These are phyloP conservation scores for Oncorhynchus gorbuscha DNA, from an alignment of 2,113 vertebrate genomes.

Conservation along the genomic window DNA sequence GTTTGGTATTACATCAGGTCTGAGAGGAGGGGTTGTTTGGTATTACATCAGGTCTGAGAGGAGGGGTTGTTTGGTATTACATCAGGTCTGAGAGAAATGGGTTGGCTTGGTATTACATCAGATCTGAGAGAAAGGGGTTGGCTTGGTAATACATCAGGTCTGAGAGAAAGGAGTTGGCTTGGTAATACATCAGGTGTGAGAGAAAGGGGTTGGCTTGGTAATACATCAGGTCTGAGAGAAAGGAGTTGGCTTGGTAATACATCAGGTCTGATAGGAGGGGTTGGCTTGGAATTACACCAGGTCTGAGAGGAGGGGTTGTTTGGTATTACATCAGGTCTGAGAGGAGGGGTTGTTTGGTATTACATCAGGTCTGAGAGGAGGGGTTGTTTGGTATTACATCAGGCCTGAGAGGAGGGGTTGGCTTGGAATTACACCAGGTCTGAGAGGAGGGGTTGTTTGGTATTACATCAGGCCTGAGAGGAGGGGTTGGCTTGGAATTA, in stretches of 20 bases:
- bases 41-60: not conserved
- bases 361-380: too few species aligned
- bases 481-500: too few species aligned
- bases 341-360: not conserved
- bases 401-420: too few species aligned
- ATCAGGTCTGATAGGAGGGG: conserved; percentile 84
- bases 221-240: too few species aligned
- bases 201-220: conserved; percentile 5
- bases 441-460: too few species aligned
- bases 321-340: too few species aligned
- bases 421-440: too few species aligned
- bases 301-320: conserved; percentile 71
- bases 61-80: not conserved
- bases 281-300: conserved; percentile 68
- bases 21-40: too few species aligned
- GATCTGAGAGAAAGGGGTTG: conserved; percentile 73
- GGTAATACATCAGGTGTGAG: conserved; percentile 83
- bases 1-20: too few species aligned
- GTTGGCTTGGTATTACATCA: conserved; percentile 56
- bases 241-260: conserved; percentile 31
- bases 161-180: conserved; percentile 49
- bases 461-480: conserved; percentile 85
- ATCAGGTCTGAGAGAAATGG: too few species aligned
- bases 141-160: conserved; percentile 79
- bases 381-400: not conserved